Conservation (phyloP, 2,113 vertebrate species). For the Beaufortia kweichowensis region DNA sequence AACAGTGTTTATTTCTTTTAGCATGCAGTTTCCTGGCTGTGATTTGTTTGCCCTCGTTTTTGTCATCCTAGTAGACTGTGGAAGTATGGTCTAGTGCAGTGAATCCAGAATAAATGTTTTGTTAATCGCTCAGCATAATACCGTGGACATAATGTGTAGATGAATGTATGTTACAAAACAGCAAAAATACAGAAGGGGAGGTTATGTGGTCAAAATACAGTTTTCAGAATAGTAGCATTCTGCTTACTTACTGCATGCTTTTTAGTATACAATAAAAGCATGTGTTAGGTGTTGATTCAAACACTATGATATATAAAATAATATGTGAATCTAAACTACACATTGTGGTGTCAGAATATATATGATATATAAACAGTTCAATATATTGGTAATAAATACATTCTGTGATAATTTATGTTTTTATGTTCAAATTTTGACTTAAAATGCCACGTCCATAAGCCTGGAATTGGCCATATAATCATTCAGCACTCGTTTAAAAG, state of each 20-base stretch:
- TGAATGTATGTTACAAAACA: slow-evolving; percentile 5
- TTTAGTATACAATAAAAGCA: background rate
- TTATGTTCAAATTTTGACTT: no score
- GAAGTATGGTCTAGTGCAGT: background rate
- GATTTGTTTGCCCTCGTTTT: slow-evolving; percentile 70
- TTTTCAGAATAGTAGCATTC: background rate
- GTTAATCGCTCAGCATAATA: background rate
- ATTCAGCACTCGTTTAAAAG: no score
- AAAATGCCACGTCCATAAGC: no score
- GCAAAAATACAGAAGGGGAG: background rate
- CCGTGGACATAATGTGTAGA: slow-evolving; percentile 2
- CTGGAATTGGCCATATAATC: no score
- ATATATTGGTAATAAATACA: no score
- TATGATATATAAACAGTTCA: no score
- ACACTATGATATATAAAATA: no score
- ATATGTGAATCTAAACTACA: no score
- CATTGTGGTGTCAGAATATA: no score
- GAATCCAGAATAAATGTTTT: slow-evolving; percentile 15
- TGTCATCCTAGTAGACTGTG: slow-evolving; percentile 65
- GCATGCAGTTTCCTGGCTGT: slow-evolving; percentile 62
- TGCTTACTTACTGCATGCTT: background rate
- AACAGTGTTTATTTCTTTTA: slow-evolving; percentile 72
- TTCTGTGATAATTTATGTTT: no score
- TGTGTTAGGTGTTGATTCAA: no score
- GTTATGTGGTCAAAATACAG: background rate